These are phyloP conservation scores for Nerophis lumbriciformis DNA, from an alignment of 2,113 vertebrate species.

Conservation along the genomic window DNA sequence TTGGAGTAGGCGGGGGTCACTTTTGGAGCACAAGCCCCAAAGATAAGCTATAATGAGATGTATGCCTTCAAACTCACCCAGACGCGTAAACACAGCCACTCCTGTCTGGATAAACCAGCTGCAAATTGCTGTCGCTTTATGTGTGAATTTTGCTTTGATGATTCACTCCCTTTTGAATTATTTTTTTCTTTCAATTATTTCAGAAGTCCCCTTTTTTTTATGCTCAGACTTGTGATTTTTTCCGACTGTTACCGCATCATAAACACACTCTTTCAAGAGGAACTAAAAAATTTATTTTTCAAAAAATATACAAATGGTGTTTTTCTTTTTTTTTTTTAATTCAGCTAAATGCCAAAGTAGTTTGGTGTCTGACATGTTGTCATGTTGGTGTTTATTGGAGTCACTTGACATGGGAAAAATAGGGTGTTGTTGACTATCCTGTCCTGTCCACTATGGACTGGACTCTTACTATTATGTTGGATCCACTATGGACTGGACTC, in stretches of 20 bases:
- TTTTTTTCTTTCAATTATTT: background rate
- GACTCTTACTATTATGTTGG: too few relatives aligned
- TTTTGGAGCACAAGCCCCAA: conserved; percentile 12
- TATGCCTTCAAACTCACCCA: conserved; percentile 10
- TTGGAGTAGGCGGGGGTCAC: conserved; percentile 17
- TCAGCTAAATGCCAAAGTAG: too few relatives aligned
- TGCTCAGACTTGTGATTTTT: conserved; percentile 5
- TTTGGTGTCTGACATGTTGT: too few relatives aligned
- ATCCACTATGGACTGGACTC: too few relatives aligned
- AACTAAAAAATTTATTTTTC: too few relatives aligned
- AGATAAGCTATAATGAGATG: conserved; percentile 28
- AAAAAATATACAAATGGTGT: too few relatives aligned
- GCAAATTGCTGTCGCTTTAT: conserved; percentile 6
- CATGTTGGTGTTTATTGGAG: too few relatives aligned
- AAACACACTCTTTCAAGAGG: background rate
- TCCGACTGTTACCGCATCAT: too few relatives aligned
- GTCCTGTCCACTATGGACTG: too few relatives aligned
- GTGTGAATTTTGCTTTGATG: conserved; percentile 12
- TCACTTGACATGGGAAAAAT: too few relatives aligned
- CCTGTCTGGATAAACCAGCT: conserved; percentile 3
- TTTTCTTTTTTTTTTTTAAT: too few relatives aligned
- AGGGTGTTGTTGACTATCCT: too few relatives aligned
- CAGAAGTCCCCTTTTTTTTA: background rate
- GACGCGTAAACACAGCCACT: background rate
- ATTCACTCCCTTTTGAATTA: background rate